Evolutionary conservation across 2,797 vertebrate genomes (phyloP), one percentile per base, ranked within the genome.

Genomic region (Hydrolagus colliei): DNA sequence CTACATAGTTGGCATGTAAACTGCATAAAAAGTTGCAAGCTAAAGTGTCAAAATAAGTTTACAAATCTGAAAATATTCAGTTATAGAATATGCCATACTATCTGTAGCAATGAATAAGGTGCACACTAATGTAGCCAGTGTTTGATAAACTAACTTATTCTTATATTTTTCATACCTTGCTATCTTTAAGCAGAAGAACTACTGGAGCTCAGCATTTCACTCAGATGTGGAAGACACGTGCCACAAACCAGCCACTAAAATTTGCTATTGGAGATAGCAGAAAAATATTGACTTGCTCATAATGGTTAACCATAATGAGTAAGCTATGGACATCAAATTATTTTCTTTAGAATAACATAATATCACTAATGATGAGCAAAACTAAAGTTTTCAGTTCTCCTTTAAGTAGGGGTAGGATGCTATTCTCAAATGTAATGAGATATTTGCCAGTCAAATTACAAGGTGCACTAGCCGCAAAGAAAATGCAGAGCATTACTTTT

Each of bases 131-230:
- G 65, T 84, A 84, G 65, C 32, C 52, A 59, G 75, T 52, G 52
- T 71, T 84, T 68, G 79, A 84, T 52, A n/a, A 14, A 82, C 11
- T 14, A 84, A 84, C 11, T 14, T 71, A 84, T 84, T 84, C 79
- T 68, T 84, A 41, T 52, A 32, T 84, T 71, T 71, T 71, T 71
- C 16, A 41, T 20, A 22, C 41, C 75, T 59, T 77, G 41, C 61
- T 61, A 41, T 52, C 73, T 84, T 2, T 41, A 84, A 84, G 79
- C 79, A 68, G 71, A 84, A 71, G 35, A 10, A 41, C 79, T 41
- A 67, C 67, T 71, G 52, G 32, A 84, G 41, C 65, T 52, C 79
- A 71, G 27, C 32, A n/a, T 71, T 71, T 84, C 16, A 71, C 32
- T 84, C 20, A 41, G 52, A 67, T 67, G 12, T n/a, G 65, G 65